phyloP scores from a whole-genome alignment of 2,888 invertebrate genomes.

The Protonemura montana region DNA sequence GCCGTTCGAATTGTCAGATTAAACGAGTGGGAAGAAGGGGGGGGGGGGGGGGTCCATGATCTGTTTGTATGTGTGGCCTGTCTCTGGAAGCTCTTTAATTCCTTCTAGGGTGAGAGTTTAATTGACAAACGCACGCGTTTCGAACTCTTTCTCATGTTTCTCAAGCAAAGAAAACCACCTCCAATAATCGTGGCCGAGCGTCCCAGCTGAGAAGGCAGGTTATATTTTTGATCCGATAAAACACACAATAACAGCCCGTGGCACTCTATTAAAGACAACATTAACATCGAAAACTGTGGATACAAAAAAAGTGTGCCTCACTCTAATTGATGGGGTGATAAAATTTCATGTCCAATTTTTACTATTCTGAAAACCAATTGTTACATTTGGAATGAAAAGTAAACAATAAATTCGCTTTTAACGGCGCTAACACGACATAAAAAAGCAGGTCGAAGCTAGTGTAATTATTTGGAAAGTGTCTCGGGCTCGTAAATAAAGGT shows the following conservation, averaged over 20 bases:
- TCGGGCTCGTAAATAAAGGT: constrained; percentile 33
- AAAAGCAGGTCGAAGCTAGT: constrained; percentile 31
- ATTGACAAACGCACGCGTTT: not conserved
- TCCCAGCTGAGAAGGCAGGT: not conserved
- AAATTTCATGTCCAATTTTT: constrained; percentile 8
- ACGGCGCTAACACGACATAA: not conserved
- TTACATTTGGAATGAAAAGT: constrained; percentile 15
- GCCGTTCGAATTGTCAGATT: not conserved
- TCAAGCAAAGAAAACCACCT: not conserved
- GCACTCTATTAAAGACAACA: not conserved
- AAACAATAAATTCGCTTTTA: constrained; percentile 29
- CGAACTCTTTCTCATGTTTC: not conserved
- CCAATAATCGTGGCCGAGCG: not conserved
- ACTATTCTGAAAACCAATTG: constrained; percentile 18
- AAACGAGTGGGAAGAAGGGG: not conserved
- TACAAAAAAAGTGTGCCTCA: not conserved
- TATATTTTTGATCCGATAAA: not conserved
- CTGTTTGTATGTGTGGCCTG: not conserved
- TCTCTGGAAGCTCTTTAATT: not conserved
- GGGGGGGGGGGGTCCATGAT: too few relatives aligned
- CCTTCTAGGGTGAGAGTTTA: not conserved
- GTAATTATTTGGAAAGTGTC: constrained; percentile 30
- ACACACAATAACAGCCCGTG: not conserved
- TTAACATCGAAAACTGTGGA: not conserved
- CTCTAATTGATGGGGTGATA: constrained; percentile 7